Conservation (phyloP, 2,888 invertebrate genomes). For the Cheilosia vulpina region DNA sequence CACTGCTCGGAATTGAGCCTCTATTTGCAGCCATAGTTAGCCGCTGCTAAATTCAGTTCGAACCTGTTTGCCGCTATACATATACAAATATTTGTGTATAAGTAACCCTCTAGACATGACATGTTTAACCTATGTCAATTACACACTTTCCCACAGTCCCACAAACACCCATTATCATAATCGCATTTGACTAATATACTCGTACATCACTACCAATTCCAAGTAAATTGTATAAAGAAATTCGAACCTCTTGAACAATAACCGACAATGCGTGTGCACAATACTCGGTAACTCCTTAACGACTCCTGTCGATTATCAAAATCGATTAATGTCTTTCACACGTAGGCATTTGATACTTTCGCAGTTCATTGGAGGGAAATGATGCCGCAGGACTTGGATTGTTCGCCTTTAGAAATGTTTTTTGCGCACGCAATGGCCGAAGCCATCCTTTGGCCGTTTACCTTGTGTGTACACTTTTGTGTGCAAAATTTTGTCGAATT, state of each 20-base stretch:
- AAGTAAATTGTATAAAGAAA: too few relatives aligned
- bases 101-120: too few relatives aligned
- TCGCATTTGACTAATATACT: too few relatives aligned
- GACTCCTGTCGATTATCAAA: slow-evolving; percentile 52
- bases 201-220: too few relatives aligned
- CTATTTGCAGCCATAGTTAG: too few relatives aligned
- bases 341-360: slow-evolving; percentile 65
- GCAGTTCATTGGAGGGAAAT: slow-evolving; percentile 23
- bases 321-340: slow-evolving; percentile 63
- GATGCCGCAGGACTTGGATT: background rate
- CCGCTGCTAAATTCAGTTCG: too few relatives aligned
- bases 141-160: too few relatives aligned
- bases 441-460: slow-evolving; percentile 41
- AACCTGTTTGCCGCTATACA: too few relatives aligned
- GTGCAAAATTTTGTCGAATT: slow-evolving; percentile 60
- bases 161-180: too few relatives aligned
- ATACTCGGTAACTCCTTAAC: slow-evolving; percentile 27
- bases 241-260: background rate
- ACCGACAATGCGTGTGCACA: slow-evolving; percentile 36
- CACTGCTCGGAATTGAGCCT: too few relatives aligned
- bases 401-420: slow-evolving; percentile 10
- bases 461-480: slow-evolving; percentile 61
- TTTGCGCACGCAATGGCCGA: slow-evolving; percentile 25
- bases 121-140: too few relatives aligned
- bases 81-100: too few relatives aligned